Conservation (phyloP, 2,888 invertebrate species). For the Byasa hedistus region DNA sequence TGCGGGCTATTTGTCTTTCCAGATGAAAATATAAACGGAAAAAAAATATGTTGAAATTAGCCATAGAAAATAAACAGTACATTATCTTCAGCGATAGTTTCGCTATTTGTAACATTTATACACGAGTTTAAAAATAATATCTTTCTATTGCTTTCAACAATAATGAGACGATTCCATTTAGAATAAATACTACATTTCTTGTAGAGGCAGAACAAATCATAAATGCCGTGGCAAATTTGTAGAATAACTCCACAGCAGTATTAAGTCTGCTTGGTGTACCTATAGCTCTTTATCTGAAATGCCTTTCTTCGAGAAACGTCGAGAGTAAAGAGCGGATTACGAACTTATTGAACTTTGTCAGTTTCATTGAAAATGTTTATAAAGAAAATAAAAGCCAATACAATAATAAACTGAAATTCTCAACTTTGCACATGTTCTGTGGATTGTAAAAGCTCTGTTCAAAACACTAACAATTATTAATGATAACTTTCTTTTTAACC, state of each 20-base stretch:
- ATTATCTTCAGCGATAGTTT: neutral
- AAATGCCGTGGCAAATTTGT: neutral
- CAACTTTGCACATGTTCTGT: too few species aligned
- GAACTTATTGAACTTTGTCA: constrained; percentile 16
- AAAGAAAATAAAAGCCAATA: too few species aligned
- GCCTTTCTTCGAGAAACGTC: neutral
- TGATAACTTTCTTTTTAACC: too few species aligned
- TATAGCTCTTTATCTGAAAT: constrained; percentile 4
- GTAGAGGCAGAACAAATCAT: neutral
- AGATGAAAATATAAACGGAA: constrained; percentile 14
- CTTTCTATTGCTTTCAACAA: too few species aligned
- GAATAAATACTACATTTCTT: too few species aligned
- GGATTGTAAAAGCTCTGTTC: too few species aligned
- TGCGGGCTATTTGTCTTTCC: constrained; percentile 50
- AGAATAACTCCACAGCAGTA: neutral
- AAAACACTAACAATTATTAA: too few species aligned
- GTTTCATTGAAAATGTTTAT: constrained; percentile 8
- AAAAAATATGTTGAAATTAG: constrained; percentile 11
- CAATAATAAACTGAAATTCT: too few species aligned
- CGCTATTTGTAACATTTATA: neutral
- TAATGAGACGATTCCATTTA: too few species aligned
- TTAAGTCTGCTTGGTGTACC: constrained; percentile 1
- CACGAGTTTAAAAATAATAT: too few species aligned
- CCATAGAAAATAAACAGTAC: neutral
- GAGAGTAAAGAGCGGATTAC: constrained; percentile 8